Base-by-base conservation (phyloP, 2,888 invertebrate genomes). In the Isotomurus palustris region DNA sequence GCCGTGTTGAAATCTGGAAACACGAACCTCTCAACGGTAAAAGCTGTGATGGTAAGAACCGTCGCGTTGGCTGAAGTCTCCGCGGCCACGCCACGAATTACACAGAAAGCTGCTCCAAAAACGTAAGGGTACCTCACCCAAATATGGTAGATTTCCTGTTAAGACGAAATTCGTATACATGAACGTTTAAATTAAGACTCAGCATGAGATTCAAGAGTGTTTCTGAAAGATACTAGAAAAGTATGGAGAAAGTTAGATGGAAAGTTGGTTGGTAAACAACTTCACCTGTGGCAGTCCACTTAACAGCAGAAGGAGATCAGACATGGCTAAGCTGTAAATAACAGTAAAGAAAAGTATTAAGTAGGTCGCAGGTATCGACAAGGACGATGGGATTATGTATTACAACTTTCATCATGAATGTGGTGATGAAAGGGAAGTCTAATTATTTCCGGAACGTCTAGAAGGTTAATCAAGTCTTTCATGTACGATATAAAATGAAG, bases 11-110 rank as follows among this genome's bases (percentile, higher is more conserved):
- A n/a, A n/a, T n/a, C n/a, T n/a, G n/a, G n/a, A 6, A 17, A 22
- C 17, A 90, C 84, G 74, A 90, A 93, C 62, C 92, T 79, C 74
- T 91, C 91, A 36, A 87, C 82, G 0, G 91, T 91, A 75, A 91
- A 92, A 2, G 90, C 89, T 0, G 90, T 89, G 71, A 92, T 92
- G 12, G 78, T 79, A 38, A 79, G 69, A 2, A 92, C 90, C 0
- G 91, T 91, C 0, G 89, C 88, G 73, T 88, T 88, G 21, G 87
- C 85, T 0, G 87, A 86, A n/a, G 88, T 88, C 76, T 92, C 92
- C 0, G 91, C 87, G 0, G 88, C 84, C 48, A 91, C 81, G 6
- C 87, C 87, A 35, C 88, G 81, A 12, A 85, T 76, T 12, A 88
- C 80, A 75, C 91, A 92, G 68, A 88, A 83, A 4, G 82, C 80